Base-by-base conservation (phyloP, 2,797 vertebrate genomes). In the Falco novaeseelandiae region DNA sequence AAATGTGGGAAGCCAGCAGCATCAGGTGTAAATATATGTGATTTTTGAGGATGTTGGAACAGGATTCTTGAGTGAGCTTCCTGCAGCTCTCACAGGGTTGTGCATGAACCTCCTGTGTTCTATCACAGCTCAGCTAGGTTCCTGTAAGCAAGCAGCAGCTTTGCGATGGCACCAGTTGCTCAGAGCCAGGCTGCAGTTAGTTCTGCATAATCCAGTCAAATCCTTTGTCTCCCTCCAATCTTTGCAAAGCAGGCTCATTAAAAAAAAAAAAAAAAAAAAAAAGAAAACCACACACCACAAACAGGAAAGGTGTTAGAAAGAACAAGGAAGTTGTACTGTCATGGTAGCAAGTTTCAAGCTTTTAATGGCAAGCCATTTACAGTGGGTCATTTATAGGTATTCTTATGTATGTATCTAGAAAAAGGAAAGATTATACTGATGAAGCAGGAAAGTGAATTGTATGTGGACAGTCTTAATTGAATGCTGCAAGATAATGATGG, bases 401-500 rank as follows among this genome's bases (percentile, higher is more conserved):
- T 84, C 44, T 52, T 58, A 22, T 1, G 6, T 36, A 40, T 22
- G 3, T 12, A 6, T 34, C 87, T 61, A 55, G 54, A 88, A 76
- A 79, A 70, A 61, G 65, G 69, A 86, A 76, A 29, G 51, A 72
- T 88, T 22, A 17, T 55, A 66, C 57, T 65, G 32, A 76, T 86
- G 29, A 86, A 94, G 65, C 74, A 83, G 89, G 61, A 65, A 92
- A 74, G 63, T 83, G 69, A 74, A 62, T 73, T 69, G 48, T 63
- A 8, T 48, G n/a, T 32, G 87, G 76, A 93, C 92, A 62, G 69
- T 76, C 89, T 91, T 96, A 95, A 93, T 91, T 93, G 72, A 27
- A 10, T 55, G n/a, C 87, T 81, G 67, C 40, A 87, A 83, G 81
- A 46, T 95, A 95, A 83, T 92, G 72, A 91, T 69, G 76, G 63